Evolutionary conservation across 2,888 invertebrate genomes (phyloP).

Genomic region (Carabus problematicus): DNA sequence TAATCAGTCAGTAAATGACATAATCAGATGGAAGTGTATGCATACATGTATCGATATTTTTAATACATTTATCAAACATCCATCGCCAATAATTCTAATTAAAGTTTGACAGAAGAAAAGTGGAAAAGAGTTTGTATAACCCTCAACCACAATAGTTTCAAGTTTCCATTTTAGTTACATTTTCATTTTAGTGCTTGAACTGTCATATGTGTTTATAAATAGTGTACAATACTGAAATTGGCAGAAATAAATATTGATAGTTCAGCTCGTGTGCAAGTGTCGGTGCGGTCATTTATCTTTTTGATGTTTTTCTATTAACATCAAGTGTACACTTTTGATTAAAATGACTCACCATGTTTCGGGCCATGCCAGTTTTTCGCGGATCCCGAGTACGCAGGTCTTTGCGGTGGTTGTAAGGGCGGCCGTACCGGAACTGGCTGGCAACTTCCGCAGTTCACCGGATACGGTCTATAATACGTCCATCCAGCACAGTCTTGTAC

Average conservation of each 20-base stretch:
- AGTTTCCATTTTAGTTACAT: no score
- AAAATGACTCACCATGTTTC: slow-evolving; percentile 32
- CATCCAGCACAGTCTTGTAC: slow-evolving; percentile 33
- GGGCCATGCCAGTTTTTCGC: slow-evolving; percentile 32
- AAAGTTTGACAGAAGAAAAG: no score
- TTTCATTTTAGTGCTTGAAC: no score
- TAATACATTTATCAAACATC: no score
- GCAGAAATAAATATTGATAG: not conserved
- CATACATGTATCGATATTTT: no score
- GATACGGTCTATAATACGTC: slow-evolving; percentile 37
- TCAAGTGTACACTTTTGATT: not conserved
- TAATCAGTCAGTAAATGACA: no score
- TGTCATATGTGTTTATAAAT: no score
- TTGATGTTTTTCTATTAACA: slow-evolving; percentile 2
- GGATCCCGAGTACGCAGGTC: slow-evolving; percentile 8
- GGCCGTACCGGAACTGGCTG: slow-evolving; percentile 17
- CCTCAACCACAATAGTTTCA: no score
- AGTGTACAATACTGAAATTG: not conserved
- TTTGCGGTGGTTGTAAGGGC: not conserved
- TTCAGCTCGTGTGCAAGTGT: no score
- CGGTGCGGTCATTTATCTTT: not conserved
- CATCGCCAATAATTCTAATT: no score
- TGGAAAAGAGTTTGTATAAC: no score
- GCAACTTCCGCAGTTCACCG: slow-evolving; percentile 26
- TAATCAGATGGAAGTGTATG: no score